These are phyloP conservation scores for Passer montanus DNA, from an alignment of 2,113 vertebrate genomes.

Conservation along the genomic window DNA sequence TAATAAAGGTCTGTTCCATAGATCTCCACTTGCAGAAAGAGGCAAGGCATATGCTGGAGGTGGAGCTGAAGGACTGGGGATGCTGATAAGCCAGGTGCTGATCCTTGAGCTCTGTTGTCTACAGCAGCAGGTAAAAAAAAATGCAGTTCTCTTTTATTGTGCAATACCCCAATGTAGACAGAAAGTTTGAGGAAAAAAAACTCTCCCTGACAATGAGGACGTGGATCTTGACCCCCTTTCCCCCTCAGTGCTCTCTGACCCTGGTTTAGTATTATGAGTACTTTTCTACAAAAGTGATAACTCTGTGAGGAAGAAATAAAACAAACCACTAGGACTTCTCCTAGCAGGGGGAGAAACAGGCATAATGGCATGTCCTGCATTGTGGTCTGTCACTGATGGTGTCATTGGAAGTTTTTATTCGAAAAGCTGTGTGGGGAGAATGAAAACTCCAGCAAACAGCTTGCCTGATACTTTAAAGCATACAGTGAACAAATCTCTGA, in stretches of 20 bases:
- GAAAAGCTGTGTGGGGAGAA: background rate
- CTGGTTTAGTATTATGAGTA: background rate
- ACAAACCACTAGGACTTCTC: background rate
- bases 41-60: background rate
- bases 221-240: background rate
- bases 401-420: conserved; percentile 30
- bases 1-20: background rate
- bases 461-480: background rate
- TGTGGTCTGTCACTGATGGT: background rate
- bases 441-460: background rate
- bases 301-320: background rate
- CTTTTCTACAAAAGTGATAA: background rate
- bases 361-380: background rate
- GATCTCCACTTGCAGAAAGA: background rate
- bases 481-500: background rate
- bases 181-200: background rate
- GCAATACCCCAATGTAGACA: background rate
- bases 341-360: background rate
- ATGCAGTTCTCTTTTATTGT: background rate
- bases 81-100: background rate
- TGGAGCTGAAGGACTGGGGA: background rate
- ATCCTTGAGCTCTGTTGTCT: background rate
- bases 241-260: background rate
- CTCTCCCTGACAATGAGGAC: background rate
- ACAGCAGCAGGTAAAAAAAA: background rate